These are phyloP conservation scores for Mycogona germanica DNA, from an alignment of 2,888 invertebrate genomes.

Conservation along the genomic window DNA sequence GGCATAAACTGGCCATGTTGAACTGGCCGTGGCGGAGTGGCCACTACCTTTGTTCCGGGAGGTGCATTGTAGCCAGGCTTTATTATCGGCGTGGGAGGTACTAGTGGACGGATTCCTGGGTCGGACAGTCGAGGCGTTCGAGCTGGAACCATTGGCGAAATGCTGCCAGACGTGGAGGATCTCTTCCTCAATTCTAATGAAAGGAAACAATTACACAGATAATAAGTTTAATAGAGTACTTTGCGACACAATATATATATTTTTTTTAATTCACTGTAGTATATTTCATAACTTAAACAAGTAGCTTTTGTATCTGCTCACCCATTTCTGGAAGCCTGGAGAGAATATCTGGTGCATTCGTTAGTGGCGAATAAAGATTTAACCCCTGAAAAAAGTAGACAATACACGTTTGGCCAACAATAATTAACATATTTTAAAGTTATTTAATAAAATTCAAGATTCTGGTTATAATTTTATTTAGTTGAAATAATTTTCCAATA, in stretches of 20 bases:
- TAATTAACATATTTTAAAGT: too few relatives aligned
- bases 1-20: too few relatives aligned
- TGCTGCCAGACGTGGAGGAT: background rate
- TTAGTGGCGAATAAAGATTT: background rate
- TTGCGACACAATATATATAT: background rate
- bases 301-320: background rate
- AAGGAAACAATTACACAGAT: too few relatives aligned
- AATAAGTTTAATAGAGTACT: too few relatives aligned
- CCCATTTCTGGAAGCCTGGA: conserved; percentile 4
- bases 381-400: too few relatives aligned
- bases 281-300: background rate
- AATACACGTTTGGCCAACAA: too few relatives aligned
- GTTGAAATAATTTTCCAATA: too few relatives aligned
- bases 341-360: conserved; percentile 2
- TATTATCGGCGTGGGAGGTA: conserved; percentile 1
- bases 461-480: too few relatives aligned
- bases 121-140: background rate
- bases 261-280: background rate
- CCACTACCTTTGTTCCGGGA: conserved; percentile 3
- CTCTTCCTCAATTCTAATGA: conserved; percentile 8
- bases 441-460: too few relatives aligned
- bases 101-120: background rate
- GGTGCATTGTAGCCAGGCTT: conserved; percentile 15
- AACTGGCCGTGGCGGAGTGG: background rate
- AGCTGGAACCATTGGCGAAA: background rate